Base-by-base conservation (phyloP, 64 coral and sea anemone genomes). In the Pachyseris speciosa region DNA sequence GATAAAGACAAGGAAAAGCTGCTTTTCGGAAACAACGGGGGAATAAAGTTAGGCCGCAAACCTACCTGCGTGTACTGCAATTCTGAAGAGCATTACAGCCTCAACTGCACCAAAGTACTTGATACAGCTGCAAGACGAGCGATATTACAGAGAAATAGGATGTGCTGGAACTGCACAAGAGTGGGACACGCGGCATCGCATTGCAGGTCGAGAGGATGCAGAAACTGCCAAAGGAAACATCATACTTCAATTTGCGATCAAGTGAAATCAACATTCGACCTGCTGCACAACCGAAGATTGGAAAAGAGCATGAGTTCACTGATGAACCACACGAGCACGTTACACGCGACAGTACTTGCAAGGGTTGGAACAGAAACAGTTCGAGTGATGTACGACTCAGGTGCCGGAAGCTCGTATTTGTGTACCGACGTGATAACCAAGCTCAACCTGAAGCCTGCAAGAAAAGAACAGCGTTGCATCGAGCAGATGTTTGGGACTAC, bases 61-160 rank as follows among this genome's bases (percentile, higher is more conserved):
- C 51, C 16, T 55, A 67, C 22, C 28, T 91, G 87, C 78, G 87
- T 95, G 29, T 91, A 95, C 77, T 95, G 93, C 28, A 24, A 34
- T 29, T 55, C 71, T 11, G 66, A 7, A 37, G 3, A 85, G 1
- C 93, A 79, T 37, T 11, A 25, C 1, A 67, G 63, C 29, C 66
- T 86, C 11, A 72, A 91, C 40, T 95, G 93, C 15, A 79, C 58
- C 4, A 53, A 86, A 64, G 49, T 95, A 13, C 41, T 95, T 41
- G 80, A 95, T 59, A 78, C 55, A 20, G 87, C 87, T 39, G 58
- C n/a, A 19, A n/a, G n/a, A n/a, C n/a, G n/a, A n/a, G n/a, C n/a
- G n/a, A n/a, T n/a, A n/a, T n/a, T n/a, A n/a, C n/a, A n/a, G 64
- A 22, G 78, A 88, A 86, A 88, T 45, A 10, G 12, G 75, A 5